Percentiles rank a stretch among this genome's conserved stretches.
Evolutionary conservation across 2,888 invertebrate genomes (phyloP).

Genomic region (Merodon equestris): DNA sequence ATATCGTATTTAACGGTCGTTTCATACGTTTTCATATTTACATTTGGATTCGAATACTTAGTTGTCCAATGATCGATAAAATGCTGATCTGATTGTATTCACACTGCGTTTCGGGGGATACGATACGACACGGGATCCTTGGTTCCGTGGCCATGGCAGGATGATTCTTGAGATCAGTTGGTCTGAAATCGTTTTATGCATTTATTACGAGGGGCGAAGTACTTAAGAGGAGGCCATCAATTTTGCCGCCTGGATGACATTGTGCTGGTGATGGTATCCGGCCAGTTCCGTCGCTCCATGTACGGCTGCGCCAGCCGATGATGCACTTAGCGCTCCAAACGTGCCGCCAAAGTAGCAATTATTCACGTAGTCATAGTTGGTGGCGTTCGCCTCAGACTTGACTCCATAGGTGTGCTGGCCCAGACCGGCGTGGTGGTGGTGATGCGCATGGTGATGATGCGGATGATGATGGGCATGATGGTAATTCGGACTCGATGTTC

Average conservation of each 20-base stretch:
- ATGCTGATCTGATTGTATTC: neutral
- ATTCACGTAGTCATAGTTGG: constrained; percentile 79
- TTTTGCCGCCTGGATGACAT: constrained; percentile 90
- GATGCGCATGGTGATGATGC: constrained; percentile 74
- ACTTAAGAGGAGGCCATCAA: constrained; percentile 89
- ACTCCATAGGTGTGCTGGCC: constrained; percentile 74
- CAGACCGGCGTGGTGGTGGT: constrained; percentile 72
- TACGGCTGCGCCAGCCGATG: constrained; percentile 71
- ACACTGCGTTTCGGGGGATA: no score
- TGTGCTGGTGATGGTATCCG: constrained; percentile 91
- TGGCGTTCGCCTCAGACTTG: constrained; percentile 77
- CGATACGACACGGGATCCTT: no score
- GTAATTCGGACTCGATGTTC: constrained; percentile 76
- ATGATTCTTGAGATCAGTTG: constrained; percentile 34
- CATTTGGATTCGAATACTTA: no score
- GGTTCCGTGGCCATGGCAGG: neutral
- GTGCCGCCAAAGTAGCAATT: constrained; percentile 79
- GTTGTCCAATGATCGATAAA: no score
- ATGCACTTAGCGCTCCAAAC: constrained; percentile 76
- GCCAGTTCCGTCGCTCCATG: constrained; percentile 81
- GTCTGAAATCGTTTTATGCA: constrained; percentile 5
- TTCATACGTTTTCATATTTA: no score
- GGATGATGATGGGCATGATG: constrained; percentile 72
- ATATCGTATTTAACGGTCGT: no score
- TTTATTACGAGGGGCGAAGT: neutral